Evolutionary conservation across 1,140 invertebrate genomes (phyloP), one percentile per base, ranked within the genome.

Genomic region (Meloidogyne chitwoodi): DNA sequence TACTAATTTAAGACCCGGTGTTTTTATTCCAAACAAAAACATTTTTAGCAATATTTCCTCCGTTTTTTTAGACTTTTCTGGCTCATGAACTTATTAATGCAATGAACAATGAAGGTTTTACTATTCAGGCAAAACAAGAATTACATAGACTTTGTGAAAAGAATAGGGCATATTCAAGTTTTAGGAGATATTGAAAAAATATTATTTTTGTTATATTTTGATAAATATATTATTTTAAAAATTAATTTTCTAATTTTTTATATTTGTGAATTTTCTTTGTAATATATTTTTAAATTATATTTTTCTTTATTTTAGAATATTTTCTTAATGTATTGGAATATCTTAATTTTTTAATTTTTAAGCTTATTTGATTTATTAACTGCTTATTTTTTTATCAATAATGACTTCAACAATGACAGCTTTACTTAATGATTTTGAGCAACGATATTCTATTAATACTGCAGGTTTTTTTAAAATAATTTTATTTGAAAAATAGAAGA

Each of bases 61-160:
- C n/a, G n/a, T 83, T 81, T 41, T 4, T 22, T 48, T 56, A 72
- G 63, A 76, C 84, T n/a, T 74, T 80, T 24, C 41, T 86, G 1
- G 86, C 85, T 2, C 66, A 48, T 3, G 85, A 86, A 73, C 48
- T 86, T 2, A 34, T 86, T 10, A 74, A 78, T 29, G 85, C 86
- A n/a, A 77, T 64, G 38, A 78, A 85, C 31, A 86, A 86, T 68
- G 86, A 86, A 77, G 89, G 89, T 27, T 84, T 87, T 65, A 88
- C 88, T 56, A 84, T 89, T 27, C 80, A 86, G 44, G 88, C 87
- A 41, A 89, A 89, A 79, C 88, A 89, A 70, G 89, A 90, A 41
- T 79, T 89, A 10, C 89, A 89, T 77, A 87, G 86, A 81, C 76
- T 85, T 24, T 90, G 89, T 81, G 89, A 90, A 78, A 87, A 86